Evolutionary conservation across 2,797 vertebrate genomes (phyloP), one percentile per base, ranked within the genome.

Genomic region (Pantherophis alleghaniensis): DNA sequence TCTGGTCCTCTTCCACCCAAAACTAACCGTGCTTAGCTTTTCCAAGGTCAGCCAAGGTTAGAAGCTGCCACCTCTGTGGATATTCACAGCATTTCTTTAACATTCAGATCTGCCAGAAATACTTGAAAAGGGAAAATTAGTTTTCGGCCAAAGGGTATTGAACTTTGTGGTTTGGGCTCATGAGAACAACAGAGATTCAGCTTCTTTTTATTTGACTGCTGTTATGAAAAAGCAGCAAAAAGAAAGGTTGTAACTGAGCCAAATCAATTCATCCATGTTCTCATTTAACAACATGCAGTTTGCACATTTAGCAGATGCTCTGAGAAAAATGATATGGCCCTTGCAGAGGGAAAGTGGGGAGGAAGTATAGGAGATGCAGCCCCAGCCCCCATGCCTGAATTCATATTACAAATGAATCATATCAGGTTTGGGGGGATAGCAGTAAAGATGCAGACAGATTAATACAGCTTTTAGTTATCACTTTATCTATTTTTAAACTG

Each of bases 341-440:
- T 59, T 79, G 37, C 53, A 2, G 24, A 66, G 42, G 20, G 37
- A 74, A 16, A 37, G 1, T 9, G 2, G 26, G 37, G 2, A 24
- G 18, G 32, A 28, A 3, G 11, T 2, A 32, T 10, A 1, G 37
- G 1, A 0, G 37, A 20, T 0, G 90, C 28, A 10, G 0, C 0
- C 16, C 42, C 0, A 10, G 13, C 26, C 57, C n/a, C 26, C 1
- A 14, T 12, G 0, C 28, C 61, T 51, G 12, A 89, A 53, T 42
- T 3, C 0, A 14, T 3, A 47, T 18, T 22, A 56, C 11, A 24
- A 13, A 69, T 60, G 63, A 28, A 79, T 26, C 74, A 28, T 28
- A 16, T 59, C 74, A 55, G 47, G 86, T 42, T 37, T 6, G 55
- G 3, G 0, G 0, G n/a, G 0, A 1, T 1, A 2, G 13, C n/a